phyloP scores from a whole-genome alignment of 1,140 invertebrate species.

The Theocolax elegans region DNA sequence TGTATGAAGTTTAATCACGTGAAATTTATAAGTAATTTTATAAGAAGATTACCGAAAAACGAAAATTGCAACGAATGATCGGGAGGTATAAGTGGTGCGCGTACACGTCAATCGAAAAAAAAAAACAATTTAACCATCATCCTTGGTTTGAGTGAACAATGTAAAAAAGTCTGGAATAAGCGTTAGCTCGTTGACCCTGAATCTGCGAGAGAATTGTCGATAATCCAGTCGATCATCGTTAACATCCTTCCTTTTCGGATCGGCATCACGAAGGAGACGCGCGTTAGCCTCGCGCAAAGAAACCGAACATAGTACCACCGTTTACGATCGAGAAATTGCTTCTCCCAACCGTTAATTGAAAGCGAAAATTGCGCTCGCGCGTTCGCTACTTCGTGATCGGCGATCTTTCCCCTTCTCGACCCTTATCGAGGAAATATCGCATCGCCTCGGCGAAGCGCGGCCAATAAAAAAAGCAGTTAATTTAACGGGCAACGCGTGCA shows the following conservation, averaged over 20 bases:
- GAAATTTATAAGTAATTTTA: background rate
- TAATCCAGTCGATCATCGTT: conserved; percentile 24
- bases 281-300: conserved; percentile 2
- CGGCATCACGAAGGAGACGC: background rate
- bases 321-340: conserved; percentile 18
- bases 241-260: background rate
- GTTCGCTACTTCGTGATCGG: conserved; percentile 8
- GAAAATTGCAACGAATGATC: background rate
- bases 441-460: background rate
- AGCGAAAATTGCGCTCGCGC: conserved; percentile 35
- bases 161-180: conserved; percentile 6
- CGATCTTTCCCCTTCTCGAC: background rate
- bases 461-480: conserved; percentile 35
- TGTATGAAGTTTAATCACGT: too few relatives aligned
- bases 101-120: background rate
- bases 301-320: background rate
- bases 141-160: background rate
- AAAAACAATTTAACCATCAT: background rate
- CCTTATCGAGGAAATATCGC: conserved; percentile 34
- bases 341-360: conserved; percentile 35
- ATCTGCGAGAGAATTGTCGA: conserved; percentile 5
- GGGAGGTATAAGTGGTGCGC: too few relatives aligned
- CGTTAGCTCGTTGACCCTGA: background rate
- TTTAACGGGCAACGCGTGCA: conserved; percentile 47
- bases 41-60: background rate